Percentiles rank a stretch among this genome's conserved stretches.
phyloP scores from a whole-genome alignment of 2,113 vertebrate genomes.

The Apeltes quadracus region DNA sequence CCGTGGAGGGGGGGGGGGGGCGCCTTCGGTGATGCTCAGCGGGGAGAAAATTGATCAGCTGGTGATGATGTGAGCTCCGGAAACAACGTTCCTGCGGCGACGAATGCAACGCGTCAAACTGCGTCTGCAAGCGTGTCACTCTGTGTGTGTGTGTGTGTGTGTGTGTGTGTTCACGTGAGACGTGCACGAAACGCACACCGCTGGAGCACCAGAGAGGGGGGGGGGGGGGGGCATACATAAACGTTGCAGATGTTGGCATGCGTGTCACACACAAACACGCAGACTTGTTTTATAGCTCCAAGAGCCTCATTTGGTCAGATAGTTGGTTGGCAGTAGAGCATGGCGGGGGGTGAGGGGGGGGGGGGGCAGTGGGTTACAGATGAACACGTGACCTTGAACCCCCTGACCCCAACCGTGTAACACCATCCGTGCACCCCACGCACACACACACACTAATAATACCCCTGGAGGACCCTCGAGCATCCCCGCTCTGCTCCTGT shows the following conservation, averaged over 20 bases:
- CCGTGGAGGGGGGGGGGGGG: neutral
- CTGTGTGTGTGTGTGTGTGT: no score
- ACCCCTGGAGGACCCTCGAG: neutral
- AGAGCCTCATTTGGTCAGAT: constrained; percentile 29
- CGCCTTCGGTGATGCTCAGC: constrained; percentile 1
- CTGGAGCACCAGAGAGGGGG: neutral
- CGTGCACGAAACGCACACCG: constrained; percentile 1
- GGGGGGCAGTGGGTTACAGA: neutral
- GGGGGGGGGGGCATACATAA: constrained; percentile 22
- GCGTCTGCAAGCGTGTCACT: neutral
- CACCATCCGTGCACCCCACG: neutral
- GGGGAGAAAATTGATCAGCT: neutral
- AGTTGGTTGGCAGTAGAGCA: constrained; percentile 30
- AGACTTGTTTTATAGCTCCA: neutral
- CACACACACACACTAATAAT: constrained; percentile 17
- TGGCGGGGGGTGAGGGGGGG: neutral
- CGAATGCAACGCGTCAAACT: neutral
- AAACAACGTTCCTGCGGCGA: neutral
- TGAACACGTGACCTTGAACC: constrained; percentile 8
- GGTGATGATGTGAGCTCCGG: neutral
- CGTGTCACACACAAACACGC: constrained; percentile 5
- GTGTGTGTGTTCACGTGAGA: neutral
- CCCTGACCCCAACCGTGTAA: constrained; percentile 9
- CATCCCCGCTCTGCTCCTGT: neutral
- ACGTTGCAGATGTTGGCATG: constrained; percentile 66